These are phyloP conservation scores for Denticeps clupeoides DNA, from an alignment of 2,797 vertebrate genomes.

Conservation along the genomic window DNA sequence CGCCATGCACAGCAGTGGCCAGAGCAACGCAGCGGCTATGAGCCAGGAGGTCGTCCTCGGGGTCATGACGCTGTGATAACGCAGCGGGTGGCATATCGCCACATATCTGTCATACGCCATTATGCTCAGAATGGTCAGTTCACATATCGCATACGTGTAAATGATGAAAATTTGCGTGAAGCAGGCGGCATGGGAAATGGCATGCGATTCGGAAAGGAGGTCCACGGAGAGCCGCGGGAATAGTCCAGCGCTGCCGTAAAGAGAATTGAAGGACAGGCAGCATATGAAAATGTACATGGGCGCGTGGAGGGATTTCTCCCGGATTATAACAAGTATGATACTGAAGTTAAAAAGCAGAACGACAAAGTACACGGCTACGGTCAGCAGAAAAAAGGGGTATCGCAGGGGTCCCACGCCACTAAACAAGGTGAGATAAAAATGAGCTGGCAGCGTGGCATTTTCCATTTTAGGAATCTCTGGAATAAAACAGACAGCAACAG, in stretches of 20 bases:
- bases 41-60: conserved; percentile 11
- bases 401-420: conserved; percentile 26
- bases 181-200: conserved; percentile 33
- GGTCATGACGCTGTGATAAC: conserved; percentile 37
- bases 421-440: conserved; percentile 41
- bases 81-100: conserved; percentile 40
- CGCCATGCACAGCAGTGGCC: conserved; percentile 22
- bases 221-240: conserved; percentile 37
- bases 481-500: too few species aligned
- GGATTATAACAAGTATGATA: conserved; percentile 27
- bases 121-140: conserved; percentile 34
- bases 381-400: conserved; percentile 31
- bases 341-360: conserved; percentile 37
- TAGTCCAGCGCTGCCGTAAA: conserved; percentile 41
- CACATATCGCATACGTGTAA: conserved; percentile 39
- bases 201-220: conserved; percentile 32
- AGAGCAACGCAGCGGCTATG: conserved; percentile 19
- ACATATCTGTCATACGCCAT: conserved; percentile 44
- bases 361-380: conserved; percentile 19
- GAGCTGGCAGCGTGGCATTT: conserved; percentile 19
- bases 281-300: conserved; percentile 44
- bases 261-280: conserved; percentile 40
- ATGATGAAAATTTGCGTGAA: conserved; percentile 37
- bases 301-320: conserved; percentile 34
- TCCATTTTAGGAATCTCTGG: conserved; percentile 21